Evolutionary conservation across 1,140 invertebrate genomes (phyloP).

Genomic region (Doryteuthis pealeii): DNA sequence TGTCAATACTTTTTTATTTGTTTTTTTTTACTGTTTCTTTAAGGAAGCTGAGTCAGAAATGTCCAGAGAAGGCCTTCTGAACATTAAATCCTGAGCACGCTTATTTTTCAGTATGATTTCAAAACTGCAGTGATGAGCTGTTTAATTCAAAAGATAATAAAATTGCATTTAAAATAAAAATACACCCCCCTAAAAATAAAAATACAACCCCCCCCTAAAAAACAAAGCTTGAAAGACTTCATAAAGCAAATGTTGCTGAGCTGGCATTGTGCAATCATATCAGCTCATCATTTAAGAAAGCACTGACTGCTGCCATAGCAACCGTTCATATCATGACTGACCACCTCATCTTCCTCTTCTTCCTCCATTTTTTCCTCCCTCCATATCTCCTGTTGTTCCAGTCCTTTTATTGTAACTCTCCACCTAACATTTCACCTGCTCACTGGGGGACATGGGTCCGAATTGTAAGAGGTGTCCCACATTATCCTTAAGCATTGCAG

Average conservation of each 20-base stretch:
- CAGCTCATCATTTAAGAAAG: background rate
- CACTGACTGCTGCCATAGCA: background rate
- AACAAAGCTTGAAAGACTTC: slow-evolving; percentile 16
- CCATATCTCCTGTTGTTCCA: too few relatives aligned
- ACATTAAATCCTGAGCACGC: background rate
- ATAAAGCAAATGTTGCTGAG: slow-evolving; percentile 4
- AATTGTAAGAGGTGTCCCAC: too few relatives aligned
- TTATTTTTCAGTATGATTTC: background rate
- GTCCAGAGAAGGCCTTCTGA: slow-evolving; percentile 4
- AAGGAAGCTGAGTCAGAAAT: background rate
- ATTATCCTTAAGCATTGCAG: background rate
- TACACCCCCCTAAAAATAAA: background rate
- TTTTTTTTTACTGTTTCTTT: too few relatives aligned
- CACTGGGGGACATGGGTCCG: background rate
- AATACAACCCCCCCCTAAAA: background rate
- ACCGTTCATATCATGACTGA: background rate
- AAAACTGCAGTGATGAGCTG: slow-evolving; percentile 14
- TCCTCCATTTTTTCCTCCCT: background rate
- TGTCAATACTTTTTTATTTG: too few relatives aligned
- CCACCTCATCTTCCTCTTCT: background rate
- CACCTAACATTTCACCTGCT: background rate
- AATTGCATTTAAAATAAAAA: slow-evolving; percentile 4
- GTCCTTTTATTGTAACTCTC: background rate
- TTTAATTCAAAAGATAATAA: background rate
- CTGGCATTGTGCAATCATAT: background rate